Percentiles rank a stretch among this genome's conserved stretches.
Conservation (phyloP, 2,888 invertebrate species). For the Syrista parreyssii region DNA sequence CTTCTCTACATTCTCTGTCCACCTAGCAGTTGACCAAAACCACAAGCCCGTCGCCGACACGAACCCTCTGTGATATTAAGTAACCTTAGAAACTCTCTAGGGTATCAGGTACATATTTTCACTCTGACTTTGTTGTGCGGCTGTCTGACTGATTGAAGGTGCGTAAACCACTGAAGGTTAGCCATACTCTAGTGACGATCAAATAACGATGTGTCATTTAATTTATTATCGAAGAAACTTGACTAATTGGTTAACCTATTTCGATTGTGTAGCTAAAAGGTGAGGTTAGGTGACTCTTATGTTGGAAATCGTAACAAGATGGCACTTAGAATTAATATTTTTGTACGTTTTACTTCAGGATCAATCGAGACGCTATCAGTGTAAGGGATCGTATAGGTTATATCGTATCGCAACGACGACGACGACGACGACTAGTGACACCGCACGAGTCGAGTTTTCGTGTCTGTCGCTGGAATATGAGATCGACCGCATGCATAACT, state of each 20-base stretch:
- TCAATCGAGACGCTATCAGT: not conserved
- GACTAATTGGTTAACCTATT: not conserved
- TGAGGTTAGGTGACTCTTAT: not conserved
- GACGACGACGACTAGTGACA: not conserved
- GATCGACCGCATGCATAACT: constrained; percentile 43
- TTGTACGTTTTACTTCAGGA: not conserved
- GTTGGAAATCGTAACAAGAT: not conserved
- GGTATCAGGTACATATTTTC: constrained; percentile 28
- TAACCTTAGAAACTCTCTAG: constrained; percentile 38
- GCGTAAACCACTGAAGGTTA: not conserved
- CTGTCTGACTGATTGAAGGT: not conserved
- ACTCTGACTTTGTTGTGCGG: not conserved
- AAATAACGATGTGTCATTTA: not conserved
- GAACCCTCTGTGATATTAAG: constrained; percentile 21
- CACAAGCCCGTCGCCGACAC: constrained; percentile 1
- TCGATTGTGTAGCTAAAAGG: not conserved
- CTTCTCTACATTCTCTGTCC: not conserved
- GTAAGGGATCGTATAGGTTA: not conserved
- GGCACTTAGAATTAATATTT: not conserved
- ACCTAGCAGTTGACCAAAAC: not conserved
- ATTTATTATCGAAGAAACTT: not conserved
- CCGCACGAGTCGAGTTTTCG: constrained; percentile 28
- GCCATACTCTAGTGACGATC: not conserved
- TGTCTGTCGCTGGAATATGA: constrained; percentile 40
- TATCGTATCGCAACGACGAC: not conserved